Evolutionary conservation across 2,888 invertebrate genomes (phyloP), one percentile per base, ranked within the genome.

Genomic region (Biston stratarius): DNA sequence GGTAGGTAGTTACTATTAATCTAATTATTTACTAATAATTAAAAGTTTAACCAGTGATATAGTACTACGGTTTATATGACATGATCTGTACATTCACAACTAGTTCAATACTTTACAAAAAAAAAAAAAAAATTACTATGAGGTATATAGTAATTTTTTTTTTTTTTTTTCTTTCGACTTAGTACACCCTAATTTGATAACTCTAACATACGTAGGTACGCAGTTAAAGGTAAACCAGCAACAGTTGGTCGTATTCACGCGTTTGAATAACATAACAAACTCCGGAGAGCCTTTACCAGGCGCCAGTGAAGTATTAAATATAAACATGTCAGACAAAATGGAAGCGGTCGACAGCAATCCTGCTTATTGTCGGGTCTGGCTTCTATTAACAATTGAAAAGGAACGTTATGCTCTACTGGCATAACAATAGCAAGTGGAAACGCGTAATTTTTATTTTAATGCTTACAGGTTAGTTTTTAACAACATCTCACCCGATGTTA

Each of bases 371-470:
- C 56, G 52, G 56, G 47, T 24, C 55, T 40, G 58, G 51, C 42
- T 55, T 36, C 66, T 72, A 76, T 77, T 42, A 70, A 74, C 64
- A 70, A 74, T 76, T 73, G 71, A 55, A 76, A 58, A 74, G 66
- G 24, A 63, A 64, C 78, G 74, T 66, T 67, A 58, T 62, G 45
- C 38, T 61, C 45, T 49, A 60, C 58, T 38, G 58, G 55, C 40
- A 36, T 57, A 52, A 63, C 24, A 65, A 65, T 57, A 45, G 40
- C 12, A 45, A 58, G 53, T 10, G 33, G 12, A 24, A 38, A 8
- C 38, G 38, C 52, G 38, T 8, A 38, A 9, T 38, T 38, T 38
- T 8, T 38, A 9, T 38, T 14, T 45, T 45, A 24, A 24, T 3
- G n/a, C n/a, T n/a, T 3, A 24, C 24, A 24, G 24, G 24, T 24